Evolutionary conservation across 2,888 invertebrate genomes (phyloP).

Genomic region (Hedya salicella): DNA sequence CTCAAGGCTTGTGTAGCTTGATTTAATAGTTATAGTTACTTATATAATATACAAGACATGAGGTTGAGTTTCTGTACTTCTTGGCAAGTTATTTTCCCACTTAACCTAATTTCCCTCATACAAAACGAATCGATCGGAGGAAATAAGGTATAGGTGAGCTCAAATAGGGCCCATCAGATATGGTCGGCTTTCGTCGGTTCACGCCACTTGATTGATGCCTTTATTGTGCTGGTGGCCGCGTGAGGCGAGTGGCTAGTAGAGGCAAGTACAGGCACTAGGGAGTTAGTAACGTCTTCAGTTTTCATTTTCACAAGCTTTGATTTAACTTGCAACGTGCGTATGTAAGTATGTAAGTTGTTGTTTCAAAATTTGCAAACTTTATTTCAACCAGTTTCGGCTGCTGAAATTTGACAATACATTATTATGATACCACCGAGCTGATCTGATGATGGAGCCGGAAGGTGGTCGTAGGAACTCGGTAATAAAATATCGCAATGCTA

Average conservation of each 20-base stretch:
- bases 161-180: constrained; percentile 80
- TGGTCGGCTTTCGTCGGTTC: constrained; percentile 70
- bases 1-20: too few species aligned
- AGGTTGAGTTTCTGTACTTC: not conserved
- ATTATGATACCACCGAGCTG: too few species aligned
- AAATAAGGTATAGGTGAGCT: constrained; percentile 79
- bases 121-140: constrained; percentile 72
- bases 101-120: constrained; percentile 26
- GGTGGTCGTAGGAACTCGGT: too few species aligned
- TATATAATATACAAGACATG: too few species aligned
- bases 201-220: constrained; percentile 82
- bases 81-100: constrained; percentile 10
- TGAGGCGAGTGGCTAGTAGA: not conserved
- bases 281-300: not conserved
- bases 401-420: too few species aligned
- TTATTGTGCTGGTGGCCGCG: constrained; percentile 59
- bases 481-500: too few species aligned
- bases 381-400: too few species aligned
- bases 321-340: too few species aligned
- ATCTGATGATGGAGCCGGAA: too few species aligned
- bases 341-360: too few species aligned
- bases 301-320: not conserved
- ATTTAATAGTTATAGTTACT: too few species aligned
- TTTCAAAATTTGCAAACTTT: too few species aligned
- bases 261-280: constrained; percentile 3